Base-by-base conservation (phyloP, 2,113 vertebrate genomes). In the Gobio gobio region DNA sequence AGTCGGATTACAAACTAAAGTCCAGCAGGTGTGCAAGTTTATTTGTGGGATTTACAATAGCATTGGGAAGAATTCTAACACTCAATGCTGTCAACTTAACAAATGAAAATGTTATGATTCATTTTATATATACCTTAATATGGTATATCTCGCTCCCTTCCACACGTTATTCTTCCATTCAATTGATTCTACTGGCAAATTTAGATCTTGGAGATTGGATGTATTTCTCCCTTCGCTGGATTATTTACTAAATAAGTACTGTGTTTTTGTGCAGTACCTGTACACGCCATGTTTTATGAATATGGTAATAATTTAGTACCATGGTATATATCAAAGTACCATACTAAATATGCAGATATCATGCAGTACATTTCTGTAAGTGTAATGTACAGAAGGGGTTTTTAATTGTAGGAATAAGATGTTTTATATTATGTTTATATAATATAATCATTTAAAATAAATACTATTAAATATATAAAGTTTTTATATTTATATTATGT, bases 21-120 rank as follows among this genome's bases (percentile, higher is more conserved):
- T 80, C n/a, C 58, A 80, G 78, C 78, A 80, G 78, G 78, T 78
- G 76, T 58, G 54, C 29, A 40, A 14, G 33, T 79, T 47, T 59
- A 79, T 63, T 79, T 79, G 22, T 79, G 78, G 58, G 45, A 79
- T 63, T 63, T 18, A 20, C n/a, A 2, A 80, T 18, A 1, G 47
- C n/a, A 47, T 47, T 61, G 58, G 45, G 9, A 79, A 4, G 40
- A 24, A 47, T 80, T 14, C 20, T 47, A 45, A n/a, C 56, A 56
- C 26, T 26, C 58, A 13, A 40, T 10, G 29, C 8, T 40, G 13
- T 73, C 14, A 33, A 51, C 14, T 18, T n/a, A 43, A 33, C 2
- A 36, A 58, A 56, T 56, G 3, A 22, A 43, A 59, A 43, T 78
- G 43, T 47, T 47, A 7, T 6, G 43, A 73, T 12, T 22, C 0